Base-by-base conservation (phyloP, 2,113 vertebrate species). In the Microtus richardsoni region DNA sequence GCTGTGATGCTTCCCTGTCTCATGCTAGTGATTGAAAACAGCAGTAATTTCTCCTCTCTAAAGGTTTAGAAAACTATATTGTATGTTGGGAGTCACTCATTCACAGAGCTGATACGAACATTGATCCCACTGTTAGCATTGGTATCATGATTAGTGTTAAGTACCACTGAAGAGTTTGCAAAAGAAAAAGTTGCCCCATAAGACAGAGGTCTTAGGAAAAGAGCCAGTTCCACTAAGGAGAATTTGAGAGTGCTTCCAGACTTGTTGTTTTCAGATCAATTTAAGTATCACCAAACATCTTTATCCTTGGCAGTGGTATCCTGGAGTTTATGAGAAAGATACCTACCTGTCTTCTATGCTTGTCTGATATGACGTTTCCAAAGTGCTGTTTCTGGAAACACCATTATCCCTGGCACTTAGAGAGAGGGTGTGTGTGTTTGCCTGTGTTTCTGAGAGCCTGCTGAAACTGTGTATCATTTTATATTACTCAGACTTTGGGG, bases 201-300 rank as follows among this genome's bases (percentile, higher is more conserved):
- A 44, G 64, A 96, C 95, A 95, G 3, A n/a, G 80, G 82, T 17
- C 52, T 97, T n/a, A 86, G 93, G 49, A 96, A 83, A 97, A 94
- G 89, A 94, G 89, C 91, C 28, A 92, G 95, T 94, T 93, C 94
- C 96, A 39, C 44, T 52, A 10, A 17, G 41, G 62, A 74, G 19
- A 92, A 95, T 97, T 96, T 66, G 36, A 47, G 7, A 74, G 28
- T 87, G 54, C 70, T 36, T 58, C 3, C 85, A 71, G 33, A 97
- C 96, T 36, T 47, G 96, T 96, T 97, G 14, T 92, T 97, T 96
- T 80, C 91, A 89, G 91, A 49, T 39, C 41, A 95, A 52, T 89
- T 94, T 96, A 78, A 96, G 68, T 21, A 7, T 93, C 21, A 68
- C 7, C 33, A 68, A 78, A 52, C 16, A 80, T 17, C 41, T 88